These are phyloP conservation scores for Beroe forskalii DNA, from an alignment of 37 sponge, comb jelly and placozoan genomes.

Conservation along the genomic window DNA sequence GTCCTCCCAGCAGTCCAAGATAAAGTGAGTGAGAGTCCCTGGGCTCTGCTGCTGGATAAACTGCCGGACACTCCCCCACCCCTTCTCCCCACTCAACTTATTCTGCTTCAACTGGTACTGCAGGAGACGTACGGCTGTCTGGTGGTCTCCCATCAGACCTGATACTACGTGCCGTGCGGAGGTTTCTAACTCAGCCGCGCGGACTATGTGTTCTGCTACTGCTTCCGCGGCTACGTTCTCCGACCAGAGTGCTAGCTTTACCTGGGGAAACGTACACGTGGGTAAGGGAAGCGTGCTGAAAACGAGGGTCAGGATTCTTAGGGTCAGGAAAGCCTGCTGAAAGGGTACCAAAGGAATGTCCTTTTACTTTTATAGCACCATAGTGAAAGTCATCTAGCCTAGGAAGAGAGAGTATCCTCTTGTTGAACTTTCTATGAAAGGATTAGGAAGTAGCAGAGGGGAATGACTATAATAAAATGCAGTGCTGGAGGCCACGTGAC, in stretches of 20 bases:
- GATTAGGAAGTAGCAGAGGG: neutral
- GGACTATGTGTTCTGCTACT: slow-evolving; percentile 47
- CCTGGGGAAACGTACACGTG: too few species aligned
- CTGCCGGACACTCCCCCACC: slow-evolving; percentile 14
- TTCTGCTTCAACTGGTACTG: slow-evolving; percentile 5
- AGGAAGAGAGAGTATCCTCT: too few species aligned
- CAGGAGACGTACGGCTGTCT: neutral
- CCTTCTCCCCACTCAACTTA: slow-evolving; percentile 2
- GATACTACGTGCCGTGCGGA: slow-evolving; percentile 15
- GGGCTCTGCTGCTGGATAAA: neutral
- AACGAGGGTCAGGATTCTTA: too few species aligned
- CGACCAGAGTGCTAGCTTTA: slow-evolving; percentile 56
- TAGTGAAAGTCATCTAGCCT: too few species aligned
- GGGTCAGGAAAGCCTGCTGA: too few species aligned
- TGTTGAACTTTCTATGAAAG: too few species aligned
- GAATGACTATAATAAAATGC: neutral
- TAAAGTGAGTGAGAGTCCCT: neutral
- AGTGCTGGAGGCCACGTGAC: slow-evolving; percentile 66
- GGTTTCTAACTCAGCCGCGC: slow-evolving; percentile 51
- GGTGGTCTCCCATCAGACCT: slow-evolving; percentile 40
- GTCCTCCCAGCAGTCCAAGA: slow-evolving; percentile 77
- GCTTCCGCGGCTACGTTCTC: slow-evolving; percentile 61
- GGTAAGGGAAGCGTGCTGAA: too few species aligned
- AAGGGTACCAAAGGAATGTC: too few species aligned
- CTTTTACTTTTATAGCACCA: too few species aligned